Evolutionary conservation across 2,888 invertebrate genomes (phyloP), one percentile per base, ranked within the genome.

Genomic region (Selenia dentaria): DNA sequence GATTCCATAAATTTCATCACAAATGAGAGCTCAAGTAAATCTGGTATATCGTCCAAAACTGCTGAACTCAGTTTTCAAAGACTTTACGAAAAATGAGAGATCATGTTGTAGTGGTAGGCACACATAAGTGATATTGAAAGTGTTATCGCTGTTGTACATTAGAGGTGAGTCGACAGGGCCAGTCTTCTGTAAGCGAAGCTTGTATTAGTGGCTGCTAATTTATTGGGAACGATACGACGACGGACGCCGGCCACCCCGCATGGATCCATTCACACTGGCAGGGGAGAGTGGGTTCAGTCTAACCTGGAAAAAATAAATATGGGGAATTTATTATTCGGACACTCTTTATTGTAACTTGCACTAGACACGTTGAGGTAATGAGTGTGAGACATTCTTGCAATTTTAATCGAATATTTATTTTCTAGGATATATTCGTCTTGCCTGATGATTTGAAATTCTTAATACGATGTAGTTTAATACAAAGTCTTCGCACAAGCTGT

Each of bases 151-250:
- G 79, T 77, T 75, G 83, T 89, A 87, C 87, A 89, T 89, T 89
- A 89, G 87, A 83, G 79, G 75, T 70, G 76, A 75, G 76, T 80
- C 86, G 88, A 87, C 88, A 83, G 77, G 79, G 68, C 82, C 83
- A 86, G 88, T 88, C 87, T 87, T 83, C 89, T 88, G 89, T 89
- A 79, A 83, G 76, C 79, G 79, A 72, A 74, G 78, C 81, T 83
- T 87, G 87, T 88, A 84, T 89, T 89, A 90, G 86, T 79, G 83
- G 83, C 81, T 82, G 71, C 85, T 90, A 90, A 90, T 90, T 90
- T 90, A 90, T 90, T 87, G 83, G 74, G 81, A 79, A 80, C 78
- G 90, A 90, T 90, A 90, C 79, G 74, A 75, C 80, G 89, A 88
- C 85, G 80, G 83, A 87, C 88, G 85, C 79, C 70, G 89, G 88